phyloP scores from a whole-genome alignment of 2,888 invertebrate genomes.

The Eupithecia dodoneata region DNA sequence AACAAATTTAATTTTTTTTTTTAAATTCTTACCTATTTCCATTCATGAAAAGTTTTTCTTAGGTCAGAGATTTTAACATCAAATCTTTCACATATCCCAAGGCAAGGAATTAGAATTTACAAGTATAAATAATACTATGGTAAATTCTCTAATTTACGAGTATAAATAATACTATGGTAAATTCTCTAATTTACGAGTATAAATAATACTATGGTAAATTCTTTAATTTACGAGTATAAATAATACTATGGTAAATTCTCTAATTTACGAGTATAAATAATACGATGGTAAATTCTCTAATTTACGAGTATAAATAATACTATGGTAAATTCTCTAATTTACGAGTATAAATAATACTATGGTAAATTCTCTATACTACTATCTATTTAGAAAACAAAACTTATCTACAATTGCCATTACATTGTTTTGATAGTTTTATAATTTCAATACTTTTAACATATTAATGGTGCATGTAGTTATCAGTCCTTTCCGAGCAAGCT shows the following conservation, averaged over 20 bases:
- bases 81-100: background rate
- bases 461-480: background rate
- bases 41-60: background rate
- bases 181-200: too few relatives aligned
- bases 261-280: background rate
- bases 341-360: background rate
- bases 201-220: too few relatives aligned
- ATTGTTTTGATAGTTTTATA: background rate
- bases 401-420: background rate
- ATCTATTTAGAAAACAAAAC: background rate
- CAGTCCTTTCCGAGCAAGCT: background rate
- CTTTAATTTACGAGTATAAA: too few relatives aligned
- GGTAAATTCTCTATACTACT: background rate
- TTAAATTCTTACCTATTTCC: background rate
- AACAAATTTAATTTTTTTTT: too few relatives aligned
- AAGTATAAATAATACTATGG: background rate
- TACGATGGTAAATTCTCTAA: too few relatives aligned
- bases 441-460: background rate
- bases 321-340: too few relatives aligned
- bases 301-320: background rate
- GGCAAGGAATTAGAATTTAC: background rate
- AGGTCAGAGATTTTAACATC: background rate
- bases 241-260: background rate
- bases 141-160: background rate
- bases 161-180: too few relatives aligned